These are phyloP conservation scores for Stratiomys singularior DNA, from an alignment of 2,888 invertebrate genomes.

Conservation along the genomic window DNA sequence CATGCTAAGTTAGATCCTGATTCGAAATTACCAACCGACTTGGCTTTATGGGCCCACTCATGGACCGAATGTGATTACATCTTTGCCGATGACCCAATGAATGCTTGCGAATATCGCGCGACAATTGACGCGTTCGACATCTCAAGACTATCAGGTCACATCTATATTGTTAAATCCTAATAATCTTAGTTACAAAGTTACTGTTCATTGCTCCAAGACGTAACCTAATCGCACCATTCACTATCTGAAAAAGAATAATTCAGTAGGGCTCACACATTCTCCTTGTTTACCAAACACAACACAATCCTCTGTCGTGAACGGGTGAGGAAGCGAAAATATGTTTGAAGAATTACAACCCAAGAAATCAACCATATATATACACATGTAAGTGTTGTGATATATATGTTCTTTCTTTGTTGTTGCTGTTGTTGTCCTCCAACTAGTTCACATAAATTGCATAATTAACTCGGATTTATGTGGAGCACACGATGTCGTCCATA, in stretches of 20 bases:
- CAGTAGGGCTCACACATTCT: neutral
- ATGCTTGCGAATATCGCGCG: neutral
- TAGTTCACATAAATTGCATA: conserved; percentile 46
- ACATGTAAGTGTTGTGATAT: neutral
- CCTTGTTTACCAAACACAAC: neutral
- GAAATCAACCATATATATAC: neutral
- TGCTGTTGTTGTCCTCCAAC: neutral
- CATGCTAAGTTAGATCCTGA: no score
- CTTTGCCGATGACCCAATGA: neutral
- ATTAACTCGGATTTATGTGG: conserved; percentile 42
- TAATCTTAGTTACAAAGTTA: neutral
- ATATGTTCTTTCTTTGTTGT: neutral
- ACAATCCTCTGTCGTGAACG: neutral
- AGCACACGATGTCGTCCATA: neutral
- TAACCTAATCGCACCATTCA: conserved; percentile 3
- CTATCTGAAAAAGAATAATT: neutral
- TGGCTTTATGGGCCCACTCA: neutral
- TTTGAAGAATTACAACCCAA: neutral
- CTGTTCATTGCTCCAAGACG: neutral
- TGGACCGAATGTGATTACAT: neutral
- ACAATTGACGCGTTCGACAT: neutral
- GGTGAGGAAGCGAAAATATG: neutral
- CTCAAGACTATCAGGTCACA: neutral
- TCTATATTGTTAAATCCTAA: neutral
- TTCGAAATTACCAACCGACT: neutral